phyloP scores from a whole-genome alignment of 2,797 vertebrate genomes.

The Gephyroberyx darwinii region DNA sequence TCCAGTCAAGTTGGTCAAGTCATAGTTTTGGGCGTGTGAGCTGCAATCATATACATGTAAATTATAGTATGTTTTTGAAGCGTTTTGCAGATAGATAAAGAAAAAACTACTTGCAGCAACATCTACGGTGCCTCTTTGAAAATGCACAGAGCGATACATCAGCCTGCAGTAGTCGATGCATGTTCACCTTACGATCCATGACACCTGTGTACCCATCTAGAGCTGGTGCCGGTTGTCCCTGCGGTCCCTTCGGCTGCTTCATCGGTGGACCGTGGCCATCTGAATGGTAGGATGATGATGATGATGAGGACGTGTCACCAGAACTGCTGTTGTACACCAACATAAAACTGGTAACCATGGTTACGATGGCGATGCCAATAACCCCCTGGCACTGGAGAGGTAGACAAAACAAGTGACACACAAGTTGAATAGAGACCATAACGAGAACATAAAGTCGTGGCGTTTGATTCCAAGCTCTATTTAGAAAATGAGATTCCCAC shows the following conservation, averaged over 20 bases:
- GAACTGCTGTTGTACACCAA: slow-evolving; percentile 88
- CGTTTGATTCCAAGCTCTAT: not conserved
- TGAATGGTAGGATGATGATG: slow-evolving; percentile 25
- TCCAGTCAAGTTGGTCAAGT: too few relatives aligned
- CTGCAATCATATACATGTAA: not conserved
- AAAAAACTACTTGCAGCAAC: not conserved
- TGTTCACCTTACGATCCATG: slow-evolving; percentile 90
- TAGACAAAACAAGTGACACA: slow-evolving; percentile 11
- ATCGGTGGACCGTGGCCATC: slow-evolving; percentile 29
- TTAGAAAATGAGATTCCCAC: not conserved
- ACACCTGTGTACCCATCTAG: slow-evolving; percentile 90
- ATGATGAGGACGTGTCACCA: slow-evolving; percentile 48
- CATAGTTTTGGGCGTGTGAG: not conserved
- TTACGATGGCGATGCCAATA: slow-evolving; percentile 87
- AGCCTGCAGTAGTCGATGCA: not conserved
- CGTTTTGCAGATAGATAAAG: too few relatives aligned
- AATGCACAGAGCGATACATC: not conserved
- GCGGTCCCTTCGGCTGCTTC: slow-evolving; percentile 43
- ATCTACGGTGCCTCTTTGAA: not conserved
- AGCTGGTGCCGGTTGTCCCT: slow-evolving; percentile 55
- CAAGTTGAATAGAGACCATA: not conserved
- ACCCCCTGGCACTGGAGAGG: slow-evolving; percentile 88
- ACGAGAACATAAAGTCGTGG: slow-evolving; percentile 1
- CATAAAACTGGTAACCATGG: slow-evolving; percentile 93
- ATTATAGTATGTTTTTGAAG: too few relatives aligned